These are phyloP conservation scores for Sarcophaga rosellei DNA, from an alignment of 2,888 invertebrate genomes.

Conservation along the genomic window DNA sequence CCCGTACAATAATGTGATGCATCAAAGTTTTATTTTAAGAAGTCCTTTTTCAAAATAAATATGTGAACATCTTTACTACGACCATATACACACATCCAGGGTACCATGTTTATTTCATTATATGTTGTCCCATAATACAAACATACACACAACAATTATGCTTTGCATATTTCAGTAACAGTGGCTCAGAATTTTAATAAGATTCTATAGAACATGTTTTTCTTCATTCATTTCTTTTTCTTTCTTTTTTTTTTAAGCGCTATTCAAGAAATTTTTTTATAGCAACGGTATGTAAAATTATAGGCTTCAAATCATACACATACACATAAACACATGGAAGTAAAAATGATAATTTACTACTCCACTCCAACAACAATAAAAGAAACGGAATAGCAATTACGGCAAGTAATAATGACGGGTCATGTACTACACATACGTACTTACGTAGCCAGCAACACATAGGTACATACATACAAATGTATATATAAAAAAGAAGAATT, in stretches of 20 bases:
- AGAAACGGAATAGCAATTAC: background rate
- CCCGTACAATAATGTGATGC: too few relatives aligned
- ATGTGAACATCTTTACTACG: background rate
- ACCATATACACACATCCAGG: background rate
- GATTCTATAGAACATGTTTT: background rate
- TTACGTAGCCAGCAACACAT: too few relatives aligned
- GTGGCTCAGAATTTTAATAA: constrained; percentile 72
- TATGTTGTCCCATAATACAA: background rate
- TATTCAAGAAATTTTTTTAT: constrained; percentile 17
- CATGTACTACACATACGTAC: background rate
- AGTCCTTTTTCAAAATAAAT: too few relatives aligned
- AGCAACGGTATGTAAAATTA: constrained; percentile 29
- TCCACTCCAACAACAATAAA: background rate
- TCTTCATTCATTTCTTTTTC: background rate
- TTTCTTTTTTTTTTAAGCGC: background rate
- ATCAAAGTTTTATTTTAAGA: too few relatives aligned
- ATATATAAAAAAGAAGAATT: too few relatives aligned
- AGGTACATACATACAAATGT: too few relatives aligned
- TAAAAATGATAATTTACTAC: constrained; percentile 30
- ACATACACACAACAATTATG: constrained; percentile 62
- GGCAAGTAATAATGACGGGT: background rate
- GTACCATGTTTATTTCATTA: background rate
- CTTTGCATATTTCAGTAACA: constrained; percentile 78
- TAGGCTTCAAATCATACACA: constrained; percentile 13
- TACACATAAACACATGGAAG: background rate